Conservation (phyloP, 2,888 invertebrate genomes). For the Drosophila bunnanda region DNA sequence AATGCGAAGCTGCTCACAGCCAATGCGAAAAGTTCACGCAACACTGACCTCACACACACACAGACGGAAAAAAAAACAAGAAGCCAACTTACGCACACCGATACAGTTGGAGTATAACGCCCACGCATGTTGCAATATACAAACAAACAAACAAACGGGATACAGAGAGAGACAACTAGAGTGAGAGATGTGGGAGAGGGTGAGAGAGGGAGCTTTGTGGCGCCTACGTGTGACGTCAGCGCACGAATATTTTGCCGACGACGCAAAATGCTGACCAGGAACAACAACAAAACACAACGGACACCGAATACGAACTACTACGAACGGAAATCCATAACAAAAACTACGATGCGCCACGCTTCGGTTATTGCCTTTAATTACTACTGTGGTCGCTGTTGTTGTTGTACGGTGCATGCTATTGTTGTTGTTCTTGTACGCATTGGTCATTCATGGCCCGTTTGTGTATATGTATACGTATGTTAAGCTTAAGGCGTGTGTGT, state of each 20-base stretch:
- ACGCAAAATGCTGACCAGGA: slow-evolving; percentile 55
- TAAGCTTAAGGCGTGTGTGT: slow-evolving; percentile 1
- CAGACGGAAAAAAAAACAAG: slow-evolving; percentile 19
- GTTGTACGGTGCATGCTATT: slow-evolving; percentile 47
- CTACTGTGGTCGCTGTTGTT: slow-evolving; percentile 52
- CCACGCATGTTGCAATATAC: slow-evolving; percentile 62
- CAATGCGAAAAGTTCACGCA: slow-evolving; percentile 55
- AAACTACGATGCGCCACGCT: slow-evolving; percentile 76
- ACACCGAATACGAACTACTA: slow-evolving; percentile 32
- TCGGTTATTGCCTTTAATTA: slow-evolving; percentile 80
- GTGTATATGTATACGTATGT: slow-evolving; percentile 12
- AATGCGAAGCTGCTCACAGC: slow-evolving; percentile 1
- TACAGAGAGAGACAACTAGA: slow-evolving; percentile 8
- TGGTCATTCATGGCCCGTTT: slow-evolving; percentile 71
- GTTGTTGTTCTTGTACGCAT: slow-evolving; percentile 60
- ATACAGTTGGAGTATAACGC: slow-evolving; percentile 56
- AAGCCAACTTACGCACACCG: slow-evolving; percentile 10
- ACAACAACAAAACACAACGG: slow-evolving; percentile 18
- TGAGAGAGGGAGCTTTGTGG: slow-evolving; percentile 40
- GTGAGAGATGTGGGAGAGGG: slow-evolving; percentile 7
- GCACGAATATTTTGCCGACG: slow-evolving; percentile 60
- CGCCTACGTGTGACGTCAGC: slow-evolving; percentile 69
- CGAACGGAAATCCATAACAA: slow-evolving; percentile 60
- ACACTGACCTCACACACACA: slow-evolving; percentile 48
- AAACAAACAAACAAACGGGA: slow-evolving; percentile 51